Evolutionary conservation across 2,113 vertebrate genomes (phyloP).

Genomic region (Oreotrochilus melanogaster): DNA sequence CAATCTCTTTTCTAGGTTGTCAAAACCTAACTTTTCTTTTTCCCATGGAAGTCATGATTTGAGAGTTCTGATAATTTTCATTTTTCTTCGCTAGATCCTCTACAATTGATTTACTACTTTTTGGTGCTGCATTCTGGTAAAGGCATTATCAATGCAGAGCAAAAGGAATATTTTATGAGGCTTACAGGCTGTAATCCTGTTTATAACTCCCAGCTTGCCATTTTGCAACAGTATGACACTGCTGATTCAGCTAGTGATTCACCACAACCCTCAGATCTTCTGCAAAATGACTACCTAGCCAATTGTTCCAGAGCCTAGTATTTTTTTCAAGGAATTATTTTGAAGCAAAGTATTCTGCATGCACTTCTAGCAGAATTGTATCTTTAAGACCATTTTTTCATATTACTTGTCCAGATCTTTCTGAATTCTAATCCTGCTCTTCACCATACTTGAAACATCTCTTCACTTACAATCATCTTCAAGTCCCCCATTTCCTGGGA

Average conservation of each 20-base stretch:
- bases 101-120: not conserved
- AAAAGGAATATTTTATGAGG: conserved; percentile 20
- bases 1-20: not conserved
- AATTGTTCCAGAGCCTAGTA: conserved; percentile 29
- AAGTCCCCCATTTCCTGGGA: not conserved
- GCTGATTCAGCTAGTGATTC: conserved; percentile 69
- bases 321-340: not conserved
- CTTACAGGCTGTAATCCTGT: conserved; percentile 24
- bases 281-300: conserved; percentile 49
- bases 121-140: not conserved
- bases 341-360: not conserved
- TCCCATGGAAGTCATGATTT: not conserved
- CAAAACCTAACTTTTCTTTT: not conserved
- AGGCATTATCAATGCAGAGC: not conserved
- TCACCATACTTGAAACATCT: not conserved
- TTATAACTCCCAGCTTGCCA: conserved; percentile 51
- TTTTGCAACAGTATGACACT: conserved; percentile 60
- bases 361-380: not conserved
- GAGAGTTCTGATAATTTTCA: not conserved
- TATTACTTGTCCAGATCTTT: not conserved
- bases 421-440: not conserved
- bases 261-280: conserved; percentile 44
- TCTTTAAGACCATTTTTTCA: not conserved
- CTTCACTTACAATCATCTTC: not conserved
- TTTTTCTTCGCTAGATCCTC: not conserved